A percentile compares a stretch with the other conserved stretches of the same genome.
Evolutionary conservation across 1,140 invertebrate genomes (phyloP).

Genomic region (Lasioglossum albipes): DNA sequence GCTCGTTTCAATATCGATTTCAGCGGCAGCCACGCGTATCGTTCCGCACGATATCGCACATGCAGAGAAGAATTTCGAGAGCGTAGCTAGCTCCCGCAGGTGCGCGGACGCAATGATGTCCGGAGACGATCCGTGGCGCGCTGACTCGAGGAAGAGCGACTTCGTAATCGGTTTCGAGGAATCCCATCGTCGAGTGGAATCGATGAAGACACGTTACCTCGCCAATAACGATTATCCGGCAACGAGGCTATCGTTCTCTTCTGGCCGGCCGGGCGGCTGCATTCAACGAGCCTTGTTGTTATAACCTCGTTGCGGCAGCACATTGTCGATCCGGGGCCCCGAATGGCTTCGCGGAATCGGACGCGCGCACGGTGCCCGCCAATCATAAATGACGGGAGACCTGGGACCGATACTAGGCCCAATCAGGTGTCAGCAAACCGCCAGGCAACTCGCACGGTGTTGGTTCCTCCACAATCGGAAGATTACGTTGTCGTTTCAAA

Average conservation of each 20-base stretch:
- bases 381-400: slow-evolving; percentile 42
- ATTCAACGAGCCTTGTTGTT: slow-evolving; percentile 59
- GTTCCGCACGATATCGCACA: not conserved
- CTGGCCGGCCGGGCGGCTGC: slow-evolving; percentile 7
- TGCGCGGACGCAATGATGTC: slow-evolving; percentile 29
- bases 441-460: no score
- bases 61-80: slow-evolving; percentile 28
- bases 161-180: slow-evolving; percentile 60
- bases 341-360: slow-evolving; percentile 58
- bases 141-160: slow-evolving; percentile 19
- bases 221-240: slow-evolving; percentile 63
- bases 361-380: slow-evolving; percentile 10
- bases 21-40: not conserved
- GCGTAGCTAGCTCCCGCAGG: slow-evolving; percentile 16
- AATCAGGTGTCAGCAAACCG: not conserved
- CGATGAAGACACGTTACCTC: slow-evolving; percentile 64
- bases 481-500: no score
- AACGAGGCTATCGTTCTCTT: slow-evolving; percentile 45
- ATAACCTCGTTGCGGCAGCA: slow-evolving; percentile 50
- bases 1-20: slow-evolving; percentile 24
- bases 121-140: not conserved
- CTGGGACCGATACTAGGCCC: slow-evolving; percentile 4
- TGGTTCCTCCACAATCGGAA: no score
- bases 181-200: slow-evolving; percentile 50
- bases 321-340: slow-evolving; percentile 50